Conservation (phyloP, 2,888 invertebrate species). For the Limenitis camilla region DNA sequence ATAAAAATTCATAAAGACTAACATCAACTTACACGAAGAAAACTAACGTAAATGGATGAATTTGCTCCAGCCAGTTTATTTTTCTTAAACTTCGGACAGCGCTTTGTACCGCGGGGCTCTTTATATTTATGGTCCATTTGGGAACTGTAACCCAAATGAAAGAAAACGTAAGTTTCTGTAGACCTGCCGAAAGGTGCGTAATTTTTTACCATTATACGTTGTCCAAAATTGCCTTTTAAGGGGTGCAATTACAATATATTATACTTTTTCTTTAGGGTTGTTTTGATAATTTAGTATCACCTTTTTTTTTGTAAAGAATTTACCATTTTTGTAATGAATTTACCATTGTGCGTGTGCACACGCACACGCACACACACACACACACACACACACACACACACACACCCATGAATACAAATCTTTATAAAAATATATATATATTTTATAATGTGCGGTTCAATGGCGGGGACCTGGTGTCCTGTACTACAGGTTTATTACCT, state of each 20-base stretch:
- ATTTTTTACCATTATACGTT: constrained; percentile 18
- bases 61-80: constrained; percentile 22
- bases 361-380: too few species aligned
- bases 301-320: too few species aligned
- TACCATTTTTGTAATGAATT: too few species aligned
- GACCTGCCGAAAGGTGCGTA: constrained; percentile 19
- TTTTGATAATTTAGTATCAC: too few species aligned
- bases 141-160: constrained; percentile 20
- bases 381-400: too few species aligned
- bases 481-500: too few species aligned
- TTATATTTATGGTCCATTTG: constrained; percentile 25
- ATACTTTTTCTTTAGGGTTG: not conserved
- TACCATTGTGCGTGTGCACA: too few species aligned
- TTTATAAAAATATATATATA: too few species aligned
- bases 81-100: constrained; percentile 21
- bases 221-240: constrained; percentile 1
- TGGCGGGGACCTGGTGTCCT: too few species aligned
- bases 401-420: too few species aligned
- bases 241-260: not conserved
- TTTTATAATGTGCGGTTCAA: too few species aligned
- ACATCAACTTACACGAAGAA: constrained; percentile 8
- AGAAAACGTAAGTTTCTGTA: constrained; percentile 22
- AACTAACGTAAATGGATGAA: constrained; percentile 18
- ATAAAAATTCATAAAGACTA: too few species aligned
- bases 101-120: constrained; percentile 18